Conservation (phyloP, 2,113 vertebrate species). For the Lepisosteus oculatus region DNA sequence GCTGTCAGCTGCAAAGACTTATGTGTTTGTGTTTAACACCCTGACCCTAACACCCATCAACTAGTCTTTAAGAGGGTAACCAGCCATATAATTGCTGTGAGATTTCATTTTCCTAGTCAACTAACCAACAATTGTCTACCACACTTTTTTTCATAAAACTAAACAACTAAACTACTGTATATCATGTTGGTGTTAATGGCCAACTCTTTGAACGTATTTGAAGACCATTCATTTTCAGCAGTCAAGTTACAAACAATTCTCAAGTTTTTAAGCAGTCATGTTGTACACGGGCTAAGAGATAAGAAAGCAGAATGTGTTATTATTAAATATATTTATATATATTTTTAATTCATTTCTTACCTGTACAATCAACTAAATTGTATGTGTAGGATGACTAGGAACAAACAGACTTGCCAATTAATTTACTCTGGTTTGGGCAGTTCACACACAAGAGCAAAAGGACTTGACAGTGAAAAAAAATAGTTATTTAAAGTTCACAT, state of each 20-base stretch:
- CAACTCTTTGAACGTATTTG: background rate
- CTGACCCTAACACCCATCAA: constrained; percentile 7
- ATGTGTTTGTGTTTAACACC: constrained; percentile 15
- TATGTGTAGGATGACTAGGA: too few relatives aligned
- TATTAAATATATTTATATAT: too few relatives aligned
- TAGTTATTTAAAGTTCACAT: too few relatives aligned
- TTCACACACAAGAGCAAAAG: too few relatives aligned
- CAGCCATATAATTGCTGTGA: constrained; percentile 20
- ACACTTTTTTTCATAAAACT: background rate
- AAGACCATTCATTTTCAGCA: background rate
- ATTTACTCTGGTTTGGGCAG: too few relatives aligned
- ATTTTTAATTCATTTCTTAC: too few relatives aligned
- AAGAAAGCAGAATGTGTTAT: too few relatives aligned
- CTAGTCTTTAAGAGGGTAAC: constrained; percentile 10
- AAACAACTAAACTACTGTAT: background rate
- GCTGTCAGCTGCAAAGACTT: constrained; percentile 15
- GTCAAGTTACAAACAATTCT: background rate
- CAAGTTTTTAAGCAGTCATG: background rate
- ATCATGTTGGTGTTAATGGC: background rate
- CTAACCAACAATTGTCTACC: background rate
- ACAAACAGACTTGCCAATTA: too few relatives aligned
- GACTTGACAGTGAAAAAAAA: too few relatives aligned
- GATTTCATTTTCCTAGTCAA: constrained; percentile 12
- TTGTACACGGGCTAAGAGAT: too few relatives aligned
- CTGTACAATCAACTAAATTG: too few relatives aligned